These are phyloP conservation scores for Lutjanus argentimaculatus DNA, from an alignment of 2,797 vertebrate species.

Conservation along the genomic window DNA sequence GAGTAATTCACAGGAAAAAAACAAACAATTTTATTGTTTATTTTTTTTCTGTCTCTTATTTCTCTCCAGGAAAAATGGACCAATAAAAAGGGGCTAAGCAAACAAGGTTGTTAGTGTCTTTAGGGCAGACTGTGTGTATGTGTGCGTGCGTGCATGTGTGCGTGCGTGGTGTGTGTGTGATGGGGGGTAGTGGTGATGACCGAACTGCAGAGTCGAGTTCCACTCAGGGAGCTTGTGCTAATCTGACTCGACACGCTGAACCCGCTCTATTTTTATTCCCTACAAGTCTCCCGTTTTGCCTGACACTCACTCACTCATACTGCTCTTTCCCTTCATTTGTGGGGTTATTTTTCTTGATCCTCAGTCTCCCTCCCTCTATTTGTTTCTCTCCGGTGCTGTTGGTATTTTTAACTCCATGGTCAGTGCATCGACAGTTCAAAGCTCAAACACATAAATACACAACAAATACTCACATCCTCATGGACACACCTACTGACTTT, in stretches of 20 bases:
- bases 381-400: constrained; percentile 13
- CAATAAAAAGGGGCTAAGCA: constrained; percentile 38
- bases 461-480: constrained; percentile 7
- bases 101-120: constrained; percentile 78
- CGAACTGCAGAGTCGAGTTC: constrained; percentile 66
- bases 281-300: constrained; percentile 50
- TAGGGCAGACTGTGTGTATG: constrained; percentile 49
- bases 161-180: constrained; percentile 13
- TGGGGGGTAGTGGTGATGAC: constrained; percentile 62
- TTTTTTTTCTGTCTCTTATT: constrained; percentile 1
- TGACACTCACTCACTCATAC: constrained; percentile 1
- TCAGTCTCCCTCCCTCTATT: background rate
- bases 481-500: constrained; percentile 9
- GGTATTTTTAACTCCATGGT: constrained; percentile 23
- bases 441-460: constrained; percentile 8
- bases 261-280: constrained; percentile 75
- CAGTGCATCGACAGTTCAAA: constrained; percentile 12
- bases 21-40: too few relatives aligned
- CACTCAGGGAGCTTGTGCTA: constrained; percentile 58
- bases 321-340: background rate
- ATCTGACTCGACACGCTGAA: constrained; percentile 74
- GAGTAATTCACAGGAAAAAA: background rate
- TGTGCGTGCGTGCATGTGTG: background rate
- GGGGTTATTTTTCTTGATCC: constrained; percentile 5
- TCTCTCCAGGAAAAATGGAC: constrained; percentile 54